Evolutionary conservation across 2,113 vertebrate species (phyloP).

Genomic region (Glaucomys volans): DNA sequence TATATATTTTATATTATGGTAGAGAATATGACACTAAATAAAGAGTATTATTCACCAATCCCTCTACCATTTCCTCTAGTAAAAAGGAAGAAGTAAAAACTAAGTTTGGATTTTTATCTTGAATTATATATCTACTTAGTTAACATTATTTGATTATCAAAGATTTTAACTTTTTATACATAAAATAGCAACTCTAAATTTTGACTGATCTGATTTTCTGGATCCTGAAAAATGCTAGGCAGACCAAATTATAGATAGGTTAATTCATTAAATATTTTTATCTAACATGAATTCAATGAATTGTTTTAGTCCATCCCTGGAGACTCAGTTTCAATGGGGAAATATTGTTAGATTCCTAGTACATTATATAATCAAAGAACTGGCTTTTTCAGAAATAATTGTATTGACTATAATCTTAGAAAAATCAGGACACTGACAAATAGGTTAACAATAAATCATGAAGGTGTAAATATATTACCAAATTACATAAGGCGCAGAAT

Average conservation of each 20-base stretch:
- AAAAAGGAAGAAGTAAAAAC: not conserved
- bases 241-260: not conserved
- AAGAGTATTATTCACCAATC: no score
- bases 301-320: not conserved
- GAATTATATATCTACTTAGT: not conserved
- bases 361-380: not conserved
- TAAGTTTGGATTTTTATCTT: not conserved
- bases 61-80: not conserved
- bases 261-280: not conserved
- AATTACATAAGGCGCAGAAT: not conserved
- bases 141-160: conserved; percentile 25
- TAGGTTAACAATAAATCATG: not conserved
- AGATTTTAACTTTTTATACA: not conserved
- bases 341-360: not conserved
- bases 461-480: not conserved
- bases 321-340: not conserved
- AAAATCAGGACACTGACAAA: not conserved
- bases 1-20: not conserved
- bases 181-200: not conserved
- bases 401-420: not conserved
- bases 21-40: not conserved
- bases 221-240: not conserved
- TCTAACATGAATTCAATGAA: not conserved
- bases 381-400: not conserved
- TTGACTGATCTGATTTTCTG: not conserved